Conservation (phyloP, 1,140 invertebrate species). For the Drosophila quadrilineata region DNA sequence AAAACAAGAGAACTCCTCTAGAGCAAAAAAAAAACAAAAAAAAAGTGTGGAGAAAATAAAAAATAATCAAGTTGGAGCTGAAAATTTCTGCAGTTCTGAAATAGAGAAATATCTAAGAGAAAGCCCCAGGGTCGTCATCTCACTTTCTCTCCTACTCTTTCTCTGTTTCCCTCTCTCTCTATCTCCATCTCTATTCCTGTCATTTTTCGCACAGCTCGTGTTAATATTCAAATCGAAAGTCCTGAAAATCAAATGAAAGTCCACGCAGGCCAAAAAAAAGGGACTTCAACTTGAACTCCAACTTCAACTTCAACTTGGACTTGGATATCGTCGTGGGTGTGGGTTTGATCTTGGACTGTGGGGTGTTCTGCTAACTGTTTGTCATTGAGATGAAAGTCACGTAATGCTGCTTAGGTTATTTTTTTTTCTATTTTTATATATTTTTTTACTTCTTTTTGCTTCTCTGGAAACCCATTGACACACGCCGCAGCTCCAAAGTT, state of each 20-base stretch:
- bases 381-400: constrained; percentile 69
- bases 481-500: constrained; percentile 63
- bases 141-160: neutral
- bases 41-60: constrained; percentile 9
- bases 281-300: too few species aligned
- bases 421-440: too few species aligned
- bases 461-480: constrained; percentile 57
- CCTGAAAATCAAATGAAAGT: constrained; percentile 41
- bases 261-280: constrained; percentile 30
- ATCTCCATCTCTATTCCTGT: neutral
- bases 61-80: constrained; percentile 14
- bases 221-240: constrained; percentile 70
- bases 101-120: constrained; percentile 32
- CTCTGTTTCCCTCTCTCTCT: neutral
- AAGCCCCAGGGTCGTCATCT: constrained; percentile 20
- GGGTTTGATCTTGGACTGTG: neutral
- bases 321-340: too few species aligned
- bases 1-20: neutral
- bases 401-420: constrained; percentile 57
- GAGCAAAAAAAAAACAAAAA: constrained; percentile 7
- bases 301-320: too few species aligned
- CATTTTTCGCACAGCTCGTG: constrained; percentile 18
- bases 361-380: constrained; percentile 10
- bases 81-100: constrained; percentile 23
- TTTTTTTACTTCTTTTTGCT: too few species aligned